phyloP scores from a whole-genome alignment of 2,113 vertebrate genomes.

The Macrotis lagotis region DNA sequence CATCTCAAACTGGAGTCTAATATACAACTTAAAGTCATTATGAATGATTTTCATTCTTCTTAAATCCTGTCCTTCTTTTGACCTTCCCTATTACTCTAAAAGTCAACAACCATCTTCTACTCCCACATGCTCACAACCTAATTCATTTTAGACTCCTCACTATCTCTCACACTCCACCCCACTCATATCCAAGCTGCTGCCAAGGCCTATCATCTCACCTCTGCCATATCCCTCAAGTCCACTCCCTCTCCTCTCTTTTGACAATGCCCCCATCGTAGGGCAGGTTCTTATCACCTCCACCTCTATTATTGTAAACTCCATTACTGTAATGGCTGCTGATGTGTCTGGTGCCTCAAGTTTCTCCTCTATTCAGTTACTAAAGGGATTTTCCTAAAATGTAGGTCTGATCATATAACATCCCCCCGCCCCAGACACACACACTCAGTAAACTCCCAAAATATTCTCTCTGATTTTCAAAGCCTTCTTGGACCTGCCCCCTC shows the following conservation, averaged over 20 bases:
- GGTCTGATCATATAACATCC: neutral
- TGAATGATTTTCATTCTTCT: neutral
- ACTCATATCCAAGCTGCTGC: neutral
- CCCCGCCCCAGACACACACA: too few species aligned
- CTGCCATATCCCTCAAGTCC: neutral
- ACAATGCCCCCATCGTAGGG: neutral
- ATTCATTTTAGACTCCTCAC: neutral
- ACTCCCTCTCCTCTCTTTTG: neutral
- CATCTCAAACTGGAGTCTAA: neutral
- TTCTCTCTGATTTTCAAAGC: neutral
- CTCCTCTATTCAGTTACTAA: neutral
- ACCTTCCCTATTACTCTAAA: neutral
- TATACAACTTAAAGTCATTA: neutral
- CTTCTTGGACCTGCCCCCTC: neutral
- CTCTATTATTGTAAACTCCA: neutral
- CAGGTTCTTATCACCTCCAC: neutral
- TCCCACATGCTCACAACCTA: neutral
- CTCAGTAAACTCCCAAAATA: neutral
- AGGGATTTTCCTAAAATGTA: neutral
- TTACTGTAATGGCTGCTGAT: neutral
- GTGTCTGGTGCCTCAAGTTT: neutral
- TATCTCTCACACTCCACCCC: neutral
- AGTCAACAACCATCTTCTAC: neutral
- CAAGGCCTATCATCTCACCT: neutral
- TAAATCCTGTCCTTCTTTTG: neutral